These are phyloP conservation scores for Scytalopus superciliaris DNA, from an alignment of 2,113 vertebrate species.

Conservation along the genomic window DNA sequence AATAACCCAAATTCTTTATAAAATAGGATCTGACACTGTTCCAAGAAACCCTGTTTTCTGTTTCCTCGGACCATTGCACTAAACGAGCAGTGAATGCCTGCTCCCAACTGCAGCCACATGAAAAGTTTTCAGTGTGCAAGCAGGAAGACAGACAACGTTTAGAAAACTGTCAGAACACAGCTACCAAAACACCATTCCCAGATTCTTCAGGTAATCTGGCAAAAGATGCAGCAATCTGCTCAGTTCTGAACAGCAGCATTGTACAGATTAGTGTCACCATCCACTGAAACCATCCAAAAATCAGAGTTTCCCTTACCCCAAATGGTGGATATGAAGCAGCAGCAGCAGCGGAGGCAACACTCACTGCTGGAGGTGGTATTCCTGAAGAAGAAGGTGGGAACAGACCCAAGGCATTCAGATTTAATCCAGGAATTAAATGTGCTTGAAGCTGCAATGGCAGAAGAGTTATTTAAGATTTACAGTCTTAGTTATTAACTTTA, in stretches of 20 bases:
- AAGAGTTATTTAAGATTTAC: constrained; percentile 37
- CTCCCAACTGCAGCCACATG: neutral
- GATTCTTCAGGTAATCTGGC: neutral
- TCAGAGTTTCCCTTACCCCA: constrained; percentile 81
- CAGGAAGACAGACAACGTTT: neutral
- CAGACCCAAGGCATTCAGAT: constrained; percentile 95
- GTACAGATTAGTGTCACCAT: neutral
- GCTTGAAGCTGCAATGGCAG: constrained; percentile 90
- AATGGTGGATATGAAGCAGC: constrained; percentile 87
- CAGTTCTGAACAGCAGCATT: neutral
- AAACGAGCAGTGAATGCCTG: neutral
- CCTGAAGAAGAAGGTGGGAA: constrained; percentile 90
- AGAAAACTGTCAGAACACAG: neutral
- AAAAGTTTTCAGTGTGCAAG: neutral
- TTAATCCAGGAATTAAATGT: constrained; percentile 97
- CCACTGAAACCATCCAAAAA: neutral
- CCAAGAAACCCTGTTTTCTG: neutral
- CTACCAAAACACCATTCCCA: neutral
- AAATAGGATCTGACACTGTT: neutral
- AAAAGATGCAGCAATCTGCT: neutral
- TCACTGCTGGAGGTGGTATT: constrained; percentile 88
- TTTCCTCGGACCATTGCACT: neutral
- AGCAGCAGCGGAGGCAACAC: constrained; percentile 83
- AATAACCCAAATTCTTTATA: neutral
- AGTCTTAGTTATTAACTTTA: neutral